Conservation (phyloP, 2,888 invertebrate genomes). For the Tetragonisca angustula region DNA sequence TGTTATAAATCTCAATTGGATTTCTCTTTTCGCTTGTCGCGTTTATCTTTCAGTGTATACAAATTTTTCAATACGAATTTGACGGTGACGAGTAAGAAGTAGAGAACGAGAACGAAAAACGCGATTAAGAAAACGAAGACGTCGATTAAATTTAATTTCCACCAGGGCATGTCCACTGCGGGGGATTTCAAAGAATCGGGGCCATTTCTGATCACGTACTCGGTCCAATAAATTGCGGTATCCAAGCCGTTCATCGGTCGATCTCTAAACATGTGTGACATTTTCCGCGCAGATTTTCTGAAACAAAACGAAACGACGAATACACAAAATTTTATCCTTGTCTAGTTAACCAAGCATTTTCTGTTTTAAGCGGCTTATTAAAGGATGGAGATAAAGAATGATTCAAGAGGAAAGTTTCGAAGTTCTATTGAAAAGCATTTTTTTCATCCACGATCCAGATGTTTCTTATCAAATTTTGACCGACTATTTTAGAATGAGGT, state of each 20-base stretch:
- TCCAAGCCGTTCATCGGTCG: conserved; percentile 73
- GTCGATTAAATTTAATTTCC: conserved; percentile 74
- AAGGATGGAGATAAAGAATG: too few relatives aligned
- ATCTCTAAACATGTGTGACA: conserved; percentile 71
- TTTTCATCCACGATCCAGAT: too few relatives aligned
- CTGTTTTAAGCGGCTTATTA: too few relatives aligned
- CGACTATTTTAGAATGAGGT: too few relatives aligned
- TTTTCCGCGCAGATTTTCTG: conserved; percentile 60
- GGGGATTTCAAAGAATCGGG: conserved; percentile 70
- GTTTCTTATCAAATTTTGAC: too few relatives aligned
- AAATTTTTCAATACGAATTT: not conserved
- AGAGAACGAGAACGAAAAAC: not conserved
- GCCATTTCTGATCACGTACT: conserved; percentile 77
- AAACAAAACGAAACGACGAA: conserved; percentile 15
- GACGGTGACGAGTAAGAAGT: not conserved
- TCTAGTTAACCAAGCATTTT: too few relatives aligned
- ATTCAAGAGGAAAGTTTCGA: too few relatives aligned
- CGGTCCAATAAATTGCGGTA: conserved; percentile 75
- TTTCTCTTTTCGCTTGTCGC: not conserved
- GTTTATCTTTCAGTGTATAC: not conserved
- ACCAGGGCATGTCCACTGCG: conserved; percentile 70
- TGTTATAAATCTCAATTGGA: not conserved
- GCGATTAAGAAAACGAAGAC: conserved; percentile 63
- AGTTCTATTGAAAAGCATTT: too few relatives aligned
- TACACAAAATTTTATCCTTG: not conserved